Percentiles rank a stretch among this genome's conserved stretches.
phyloP scores from a whole-genome alignment of 92 coral and sea anemone genomes.

The Meandrina meandrites region DNA sequence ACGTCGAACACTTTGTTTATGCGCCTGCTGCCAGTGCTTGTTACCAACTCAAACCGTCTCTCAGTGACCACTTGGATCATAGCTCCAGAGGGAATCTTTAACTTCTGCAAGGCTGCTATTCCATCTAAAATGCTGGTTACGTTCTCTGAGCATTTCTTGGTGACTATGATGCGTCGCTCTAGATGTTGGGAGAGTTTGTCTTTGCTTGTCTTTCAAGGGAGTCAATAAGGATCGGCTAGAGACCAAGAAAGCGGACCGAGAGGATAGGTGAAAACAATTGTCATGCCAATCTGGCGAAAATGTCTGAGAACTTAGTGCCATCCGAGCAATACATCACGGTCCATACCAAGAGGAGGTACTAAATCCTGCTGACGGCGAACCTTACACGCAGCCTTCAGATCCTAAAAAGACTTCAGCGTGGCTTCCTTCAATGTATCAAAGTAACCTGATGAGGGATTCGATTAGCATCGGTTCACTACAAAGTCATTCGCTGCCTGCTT shows the following conservation, averaged over 20 bases:
- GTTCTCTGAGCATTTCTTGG: constrained; percentile 33
- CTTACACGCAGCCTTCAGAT: constrained; percentile 51
- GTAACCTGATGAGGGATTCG: constrained; percentile 44
- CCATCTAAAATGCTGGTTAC: constrained; percentile 57
- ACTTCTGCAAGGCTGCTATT: constrained; percentile 60
- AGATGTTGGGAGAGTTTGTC: too few species aligned
- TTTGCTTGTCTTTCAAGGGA: too few species aligned
- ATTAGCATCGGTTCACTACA: constrained; percentile 53
- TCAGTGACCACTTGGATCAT: constrained; percentile 43
- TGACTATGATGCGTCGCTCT: constrained; percentile 35
- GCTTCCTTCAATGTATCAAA: constrained; percentile 57
- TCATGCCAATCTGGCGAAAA: too few species aligned
- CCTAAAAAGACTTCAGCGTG: constrained; percentile 56
- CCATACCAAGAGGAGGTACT: too few species aligned
- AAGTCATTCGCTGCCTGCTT: constrained; percentile 43
- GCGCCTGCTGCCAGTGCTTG: constrained; percentile 27
- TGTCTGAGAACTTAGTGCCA: too few species aligned
- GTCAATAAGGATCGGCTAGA: too few species aligned
- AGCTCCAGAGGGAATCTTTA: constrained; percentile 53
- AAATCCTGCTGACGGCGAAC: constrained; percentile 14
- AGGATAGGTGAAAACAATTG: too few species aligned
- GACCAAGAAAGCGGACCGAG: too few species aligned
- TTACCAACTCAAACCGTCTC: too few species aligned
- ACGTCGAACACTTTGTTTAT: constrained; percentile 52
- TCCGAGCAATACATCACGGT: too few species aligned